These are phyloP conservation scores for Mythimna vitellina DNA, from an alignment of 2,888 invertebrate genomes.

Conservation along the genomic window DNA sequence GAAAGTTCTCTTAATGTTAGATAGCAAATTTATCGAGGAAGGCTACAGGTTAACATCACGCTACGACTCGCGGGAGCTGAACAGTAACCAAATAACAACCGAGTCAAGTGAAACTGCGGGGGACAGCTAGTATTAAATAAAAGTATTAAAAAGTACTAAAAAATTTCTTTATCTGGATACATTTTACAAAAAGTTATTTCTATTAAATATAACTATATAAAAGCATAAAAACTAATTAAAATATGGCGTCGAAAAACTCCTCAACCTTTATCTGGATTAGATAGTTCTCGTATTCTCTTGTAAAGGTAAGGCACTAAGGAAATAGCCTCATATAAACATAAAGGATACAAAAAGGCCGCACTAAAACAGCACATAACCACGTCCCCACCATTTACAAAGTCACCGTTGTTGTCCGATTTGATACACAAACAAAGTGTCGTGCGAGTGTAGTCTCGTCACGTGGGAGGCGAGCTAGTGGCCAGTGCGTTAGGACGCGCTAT, in stretches of 20 bases:
- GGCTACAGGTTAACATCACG: too few relatives aligned
- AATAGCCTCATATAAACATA: constrained; percentile 50
- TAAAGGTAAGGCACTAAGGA: constrained; percentile 49
- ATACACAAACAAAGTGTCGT: constrained; percentile 66
- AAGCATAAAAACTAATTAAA: too few relatives aligned
- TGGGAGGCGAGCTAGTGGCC: constrained; percentile 71
- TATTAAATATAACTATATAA: too few relatives aligned
- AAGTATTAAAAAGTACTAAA: neutral
- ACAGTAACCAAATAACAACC: too few relatives aligned
- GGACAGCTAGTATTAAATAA: too few relatives aligned
- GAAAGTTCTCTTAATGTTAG: too few relatives aligned
- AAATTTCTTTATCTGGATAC: constrained; percentile 31
- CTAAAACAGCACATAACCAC: constrained; percentile 66
- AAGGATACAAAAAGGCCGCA: constrained; percentile 55
- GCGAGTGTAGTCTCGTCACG: constrained; percentile 80
- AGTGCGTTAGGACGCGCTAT: constrained; percentile 83
- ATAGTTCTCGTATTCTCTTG: constrained; percentile 55
- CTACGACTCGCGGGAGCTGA: too few relatives aligned
- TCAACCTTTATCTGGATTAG: constrained; percentile 32
- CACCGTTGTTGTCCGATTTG: constrained; percentile 65
- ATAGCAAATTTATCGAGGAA: too few relatives aligned
- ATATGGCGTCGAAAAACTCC: too few relatives aligned
- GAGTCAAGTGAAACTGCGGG: too few relatives aligned
- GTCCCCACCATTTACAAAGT: constrained; percentile 65
- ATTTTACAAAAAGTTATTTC: too few relatives aligned